Evolutionary conservation across 2,113 vertebrate species (phyloP).

Genomic region (Paramisgurnus dabryanus): DNA sequence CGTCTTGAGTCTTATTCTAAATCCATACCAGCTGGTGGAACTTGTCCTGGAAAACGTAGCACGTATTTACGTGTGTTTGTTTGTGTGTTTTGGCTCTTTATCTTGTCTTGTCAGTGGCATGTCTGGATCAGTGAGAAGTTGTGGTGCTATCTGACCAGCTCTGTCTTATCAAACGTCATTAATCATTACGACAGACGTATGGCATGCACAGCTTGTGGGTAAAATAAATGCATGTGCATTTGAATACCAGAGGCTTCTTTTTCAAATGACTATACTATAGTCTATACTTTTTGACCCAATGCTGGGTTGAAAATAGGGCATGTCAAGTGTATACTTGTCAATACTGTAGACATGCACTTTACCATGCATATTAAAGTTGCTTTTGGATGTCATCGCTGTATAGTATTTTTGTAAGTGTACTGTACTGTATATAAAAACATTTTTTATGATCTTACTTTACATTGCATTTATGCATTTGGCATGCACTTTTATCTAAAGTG

Average conservation of each 20-base stretch:
- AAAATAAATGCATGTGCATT: not conserved
- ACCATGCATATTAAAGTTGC: too few species aligned
- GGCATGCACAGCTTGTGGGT: conserved; percentile 10
- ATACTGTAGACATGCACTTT: too few species aligned
- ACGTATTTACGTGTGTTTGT: not conserved
- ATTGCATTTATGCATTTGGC: too few species aligned
- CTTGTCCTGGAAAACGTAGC: not conserved
- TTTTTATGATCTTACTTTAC: too few species aligned
- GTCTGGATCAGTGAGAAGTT: conserved; percentile 7
- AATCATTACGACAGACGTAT: conserved; percentile 8
- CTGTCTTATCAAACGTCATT: conserved; percentile 27
- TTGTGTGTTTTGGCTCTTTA: not conserved
- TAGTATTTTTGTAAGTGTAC: too few species aligned
- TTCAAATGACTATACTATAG: not conserved
- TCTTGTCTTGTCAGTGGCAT: conserved; percentile 14
- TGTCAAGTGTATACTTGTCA: too few species aligned
- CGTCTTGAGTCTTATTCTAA: conserved; percentile 30
- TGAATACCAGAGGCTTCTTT: not conserved
- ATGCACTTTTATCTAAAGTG: too few species aligned
- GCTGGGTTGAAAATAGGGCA: too few species aligned
- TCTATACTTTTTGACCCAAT: too few species aligned
- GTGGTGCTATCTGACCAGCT: conserved; percentile 36
- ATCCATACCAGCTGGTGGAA: conserved; percentile 13
- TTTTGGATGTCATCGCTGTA: too few species aligned
- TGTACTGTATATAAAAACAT: too few species aligned